Percentiles rank a stretch among this genome's conserved stretches.
These are phyloP conservation scores for Chanos chanos DNA, from an alignment of 2,797 vertebrate genomes.

Conservation along the genomic window DNA sequence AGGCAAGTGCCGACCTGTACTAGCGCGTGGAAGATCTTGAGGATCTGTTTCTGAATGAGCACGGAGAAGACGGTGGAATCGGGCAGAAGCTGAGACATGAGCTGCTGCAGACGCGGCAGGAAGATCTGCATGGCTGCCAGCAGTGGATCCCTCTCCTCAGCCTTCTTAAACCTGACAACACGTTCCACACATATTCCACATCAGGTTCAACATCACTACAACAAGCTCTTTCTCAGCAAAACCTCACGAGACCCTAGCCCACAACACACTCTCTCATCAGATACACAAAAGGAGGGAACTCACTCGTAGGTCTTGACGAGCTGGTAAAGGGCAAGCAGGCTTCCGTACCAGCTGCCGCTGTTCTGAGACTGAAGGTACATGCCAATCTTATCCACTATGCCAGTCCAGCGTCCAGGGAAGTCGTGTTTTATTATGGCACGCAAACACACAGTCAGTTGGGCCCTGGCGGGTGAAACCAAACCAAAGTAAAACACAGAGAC, in stretches of 20 bases:
- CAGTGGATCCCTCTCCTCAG: conserved; percentile 89
- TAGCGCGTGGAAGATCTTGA: conserved; percentile 97
- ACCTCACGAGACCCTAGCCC: too few species aligned
- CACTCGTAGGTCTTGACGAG: conserved; percentile 98
- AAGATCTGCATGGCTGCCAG: conserved; percentile 96
- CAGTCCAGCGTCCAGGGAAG: conserved; percentile 94
- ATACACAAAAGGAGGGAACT: conserved; percentile 58
- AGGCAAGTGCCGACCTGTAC: conserved; percentile 84
- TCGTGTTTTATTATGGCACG: conserved; percentile 93
- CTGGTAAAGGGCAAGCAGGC: conserved; percentile 91
- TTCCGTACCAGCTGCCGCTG: conserved; percentile 91
- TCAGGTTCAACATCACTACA: neutral
- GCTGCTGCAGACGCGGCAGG: conserved; percentile 89
- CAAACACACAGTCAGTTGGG: conserved; percentile 93
- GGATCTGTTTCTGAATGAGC: conserved; percentile 94
- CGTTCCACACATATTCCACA: too few species aligned
- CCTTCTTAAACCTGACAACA: conserved; percentile 84
- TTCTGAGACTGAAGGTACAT: conserved; percentile 86
- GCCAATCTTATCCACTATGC: conserved; percentile 90
- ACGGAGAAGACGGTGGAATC: conserved; percentile 90
- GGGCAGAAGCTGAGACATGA: conserved; percentile 83
- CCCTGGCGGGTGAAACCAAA: conserved; percentile 56
- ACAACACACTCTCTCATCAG: neutral
- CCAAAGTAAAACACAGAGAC: neutral
- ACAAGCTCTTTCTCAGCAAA: too few species aligned